Evolutionary conservation across 2,113 vertebrate species (phyloP), one percentile per base, ranked within the genome.

Genomic region (Aptenodytes forsteri): DNA sequence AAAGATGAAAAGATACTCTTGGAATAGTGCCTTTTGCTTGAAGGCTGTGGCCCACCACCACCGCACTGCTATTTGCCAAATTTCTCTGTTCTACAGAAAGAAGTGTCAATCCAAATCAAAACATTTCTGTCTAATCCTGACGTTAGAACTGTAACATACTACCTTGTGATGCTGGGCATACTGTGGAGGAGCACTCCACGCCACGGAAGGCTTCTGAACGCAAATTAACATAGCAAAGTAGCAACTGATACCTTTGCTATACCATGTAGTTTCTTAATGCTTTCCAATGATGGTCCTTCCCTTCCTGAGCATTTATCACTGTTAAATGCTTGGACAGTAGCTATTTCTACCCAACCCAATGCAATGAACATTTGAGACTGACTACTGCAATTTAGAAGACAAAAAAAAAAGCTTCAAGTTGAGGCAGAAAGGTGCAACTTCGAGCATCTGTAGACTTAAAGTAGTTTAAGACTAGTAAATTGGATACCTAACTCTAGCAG

Each of bases 91-190:
- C 73, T 21, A 26, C 13, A 66, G 69, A n/a, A 18, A 29, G 16
- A 16, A 14, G 27, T 1, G 3, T 13, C 46, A 70, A 42, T 10
- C 30, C 46, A 40, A 91, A 66, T 44, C 16, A 42, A 15, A 55
- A 14, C 26, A 8, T 3, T 65, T 59, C 26, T 25, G 18, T 34
- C 38, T 38, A 34, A 20, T 55, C 50, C 38, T 27, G 50, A 8
- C 3, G 1, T 10, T 4, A 4, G 10, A 36, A 22, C 70, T 9
- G 7, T 2, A 46, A 59, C n/a, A 16, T 0, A 38, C 59, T 50
- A 16, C 30, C 52, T 19, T 26, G 21, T 0, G 0, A 21, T 13
- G 42, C 56, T 44, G 85, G 54, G 26, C 2, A 1, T 20, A 7
- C 70, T 4, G 8, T 2, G 26, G 23, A 70, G 44, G 32, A 65